phyloP scores from a whole-genome alignment of 2,113 vertebrate species.

The Puffinus mauretanicus region DNA sequence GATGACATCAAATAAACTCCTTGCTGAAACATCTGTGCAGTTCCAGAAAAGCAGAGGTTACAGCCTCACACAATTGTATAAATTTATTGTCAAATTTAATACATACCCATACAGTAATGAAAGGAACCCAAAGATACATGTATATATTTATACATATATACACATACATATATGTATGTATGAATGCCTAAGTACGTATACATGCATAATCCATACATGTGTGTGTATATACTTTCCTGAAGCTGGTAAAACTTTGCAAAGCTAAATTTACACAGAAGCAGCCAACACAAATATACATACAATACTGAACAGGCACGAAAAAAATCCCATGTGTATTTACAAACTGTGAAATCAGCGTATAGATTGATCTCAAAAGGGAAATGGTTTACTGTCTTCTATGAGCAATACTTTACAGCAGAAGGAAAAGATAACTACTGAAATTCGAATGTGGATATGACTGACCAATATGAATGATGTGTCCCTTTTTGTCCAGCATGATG shows the following conservation, averaged over 20 bases:
- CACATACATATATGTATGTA: background rate
- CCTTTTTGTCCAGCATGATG: conserved; percentile 97
- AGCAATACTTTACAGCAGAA: background rate
- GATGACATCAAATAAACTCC: background rate
- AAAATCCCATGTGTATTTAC: background rate
- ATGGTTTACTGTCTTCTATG: background rate
- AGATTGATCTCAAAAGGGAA: background rate
- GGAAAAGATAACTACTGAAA: background rate
- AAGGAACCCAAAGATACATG: background rate
- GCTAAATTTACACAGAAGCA: background rate
- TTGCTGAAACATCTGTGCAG: background rate
- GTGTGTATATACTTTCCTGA: background rate
- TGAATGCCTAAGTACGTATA: background rate
- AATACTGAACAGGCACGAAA: background rate
- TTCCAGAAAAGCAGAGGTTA: conserved; percentile 6
- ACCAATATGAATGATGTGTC: conserved; percentile 98
- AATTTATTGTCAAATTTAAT: background rate
- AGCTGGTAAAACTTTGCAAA: background rate
- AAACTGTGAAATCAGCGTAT: background rate
- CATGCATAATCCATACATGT: background rate
- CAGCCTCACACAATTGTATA: background rate
- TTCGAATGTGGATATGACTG: conserved; percentile 30
- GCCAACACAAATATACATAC: background rate
- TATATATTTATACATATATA: background rate
- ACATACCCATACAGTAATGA: background rate